Percentiles rank a stretch among this genome's conserved stretches.
phyloP scores from a whole-genome alignment of 92 coral and sea anemone species.

The Porites evermanni region DNA sequence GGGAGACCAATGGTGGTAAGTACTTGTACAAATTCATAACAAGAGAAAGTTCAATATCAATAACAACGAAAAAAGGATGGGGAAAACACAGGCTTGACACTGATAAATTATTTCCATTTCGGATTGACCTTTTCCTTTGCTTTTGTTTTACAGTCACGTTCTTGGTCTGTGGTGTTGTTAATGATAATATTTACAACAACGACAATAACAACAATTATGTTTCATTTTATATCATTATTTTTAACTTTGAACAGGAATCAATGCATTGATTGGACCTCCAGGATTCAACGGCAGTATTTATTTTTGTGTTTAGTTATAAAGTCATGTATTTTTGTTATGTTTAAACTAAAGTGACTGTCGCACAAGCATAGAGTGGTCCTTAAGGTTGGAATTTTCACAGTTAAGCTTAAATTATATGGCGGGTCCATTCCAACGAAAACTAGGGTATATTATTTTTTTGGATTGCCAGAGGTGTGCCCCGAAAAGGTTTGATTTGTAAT shows the following conservation, averaged over 20 bases:
- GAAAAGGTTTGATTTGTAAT: neutral
- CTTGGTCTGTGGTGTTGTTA: neutral
- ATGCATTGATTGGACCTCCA: neutral
- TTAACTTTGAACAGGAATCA: neutral
- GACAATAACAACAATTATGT: too few relatives aligned
- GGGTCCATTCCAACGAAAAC: neutral
- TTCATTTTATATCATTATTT: neutral
- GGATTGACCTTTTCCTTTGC: neutral
- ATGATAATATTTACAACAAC: neutral
- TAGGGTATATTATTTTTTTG: too few relatives aligned
- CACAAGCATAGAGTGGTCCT: neutral
- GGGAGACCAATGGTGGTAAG: constrained; percentile 96
- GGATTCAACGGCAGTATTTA: neutral
- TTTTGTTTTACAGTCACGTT: neutral
- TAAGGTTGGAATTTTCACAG: too few relatives aligned
- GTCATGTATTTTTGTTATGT: neutral
- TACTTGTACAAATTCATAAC: neutral
- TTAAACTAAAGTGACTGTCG: neutral
- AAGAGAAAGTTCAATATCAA: too few relatives aligned
- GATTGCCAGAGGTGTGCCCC: neutral
- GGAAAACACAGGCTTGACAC: neutral
- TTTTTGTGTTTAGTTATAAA: neutral
- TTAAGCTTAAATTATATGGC: neutral
- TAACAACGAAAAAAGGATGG: too few relatives aligned
- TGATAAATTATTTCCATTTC: neutral